These are phyloP conservation scores for Eustalomyia histrio DNA, from an alignment of 2,888 invertebrate species.

Conservation along the genomic window DNA sequence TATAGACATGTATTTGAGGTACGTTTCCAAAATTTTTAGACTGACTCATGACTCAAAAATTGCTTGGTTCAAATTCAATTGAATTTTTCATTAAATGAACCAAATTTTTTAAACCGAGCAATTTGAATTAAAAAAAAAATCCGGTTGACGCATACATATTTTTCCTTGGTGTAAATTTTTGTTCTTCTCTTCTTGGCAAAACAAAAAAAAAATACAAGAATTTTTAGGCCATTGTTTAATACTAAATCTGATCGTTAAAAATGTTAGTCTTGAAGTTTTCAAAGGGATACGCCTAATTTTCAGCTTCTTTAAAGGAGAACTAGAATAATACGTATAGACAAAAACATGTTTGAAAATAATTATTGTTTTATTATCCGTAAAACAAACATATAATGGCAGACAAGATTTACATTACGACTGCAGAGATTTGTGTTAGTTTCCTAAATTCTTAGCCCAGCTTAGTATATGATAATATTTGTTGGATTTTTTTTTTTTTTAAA, in stretches of 20 bases:
- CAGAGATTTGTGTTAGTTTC: not conserved
- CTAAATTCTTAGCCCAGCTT: constrained; percentile 5
- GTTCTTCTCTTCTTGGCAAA: no score
- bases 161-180: no score
- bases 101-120: no score
- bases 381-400: constrained; percentile 34
- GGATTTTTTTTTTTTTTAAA: constrained; percentile 1
- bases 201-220: no score
- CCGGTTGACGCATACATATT: no score
- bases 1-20: no score
- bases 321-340: not conserved
- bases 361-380: constrained; percentile 73
- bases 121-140: no score
- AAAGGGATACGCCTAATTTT: constrained; percentile 53
- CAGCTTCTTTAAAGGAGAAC: constrained; percentile 35
- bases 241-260: not conserved
- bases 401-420: not conserved
- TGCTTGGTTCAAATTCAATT: no score
- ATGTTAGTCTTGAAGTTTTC: constrained; percentile 26
- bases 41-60: no score
- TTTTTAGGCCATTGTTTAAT: constrained; percentile 33
- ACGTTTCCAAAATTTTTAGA: no score
- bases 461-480: constrained; percentile 6
- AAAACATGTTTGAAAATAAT: constrained; percentile 67
- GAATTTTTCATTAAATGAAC: no score